phyloP scores from a whole-genome alignment of 2,888 invertebrate genomes.

The Charanyca ferruginea region DNA sequence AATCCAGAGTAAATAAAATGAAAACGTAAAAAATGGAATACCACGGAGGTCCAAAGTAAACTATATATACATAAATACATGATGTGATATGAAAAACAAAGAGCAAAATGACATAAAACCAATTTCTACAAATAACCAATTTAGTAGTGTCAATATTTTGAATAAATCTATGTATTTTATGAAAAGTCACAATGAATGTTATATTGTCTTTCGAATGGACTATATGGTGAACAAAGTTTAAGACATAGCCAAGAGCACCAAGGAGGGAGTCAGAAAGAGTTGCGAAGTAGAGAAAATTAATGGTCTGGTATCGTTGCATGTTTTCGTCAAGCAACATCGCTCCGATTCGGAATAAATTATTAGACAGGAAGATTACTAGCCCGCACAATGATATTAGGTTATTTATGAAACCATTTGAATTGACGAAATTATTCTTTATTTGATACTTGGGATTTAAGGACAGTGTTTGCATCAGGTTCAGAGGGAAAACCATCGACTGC shows the following conservation, averaged over 20 bases:
- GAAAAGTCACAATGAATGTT: slow-evolving; percentile 42
- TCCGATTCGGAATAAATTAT: background rate
- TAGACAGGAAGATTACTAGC: background rate
- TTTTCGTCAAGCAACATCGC: background rate
- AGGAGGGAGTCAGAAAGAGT: slow-evolving; percentile 21
- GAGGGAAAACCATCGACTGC: slow-evolving; percentile 27
- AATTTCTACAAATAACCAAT: no score
- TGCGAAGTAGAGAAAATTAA: slow-evolving; percentile 22
- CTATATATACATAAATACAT: background rate
- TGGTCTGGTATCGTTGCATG: background rate
- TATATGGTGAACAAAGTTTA: slow-evolving; percentile 18
- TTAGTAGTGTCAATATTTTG: background rate
- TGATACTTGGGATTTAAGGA: slow-evolving; percentile 27
- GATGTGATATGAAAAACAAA: background rate
- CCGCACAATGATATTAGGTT: slow-evolving; percentile 26
- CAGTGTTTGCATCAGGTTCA: slow-evolving; percentile 34
- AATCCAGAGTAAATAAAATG: slow-evolving; percentile 15
- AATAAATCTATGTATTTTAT: slow-evolving; percentile 37
- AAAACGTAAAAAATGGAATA: background rate
- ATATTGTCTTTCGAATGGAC: slow-evolving; percentile 25
- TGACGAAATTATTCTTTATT: no score
- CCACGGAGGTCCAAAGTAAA: slow-evolving; percentile 13
- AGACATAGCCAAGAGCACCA: slow-evolving; percentile 14
- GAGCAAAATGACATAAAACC: background rate
- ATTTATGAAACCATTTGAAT: no score